Evolutionary conservation across 2,888 invertebrate species (phyloP).

Genomic region (Zele albiditarsus): DNA sequence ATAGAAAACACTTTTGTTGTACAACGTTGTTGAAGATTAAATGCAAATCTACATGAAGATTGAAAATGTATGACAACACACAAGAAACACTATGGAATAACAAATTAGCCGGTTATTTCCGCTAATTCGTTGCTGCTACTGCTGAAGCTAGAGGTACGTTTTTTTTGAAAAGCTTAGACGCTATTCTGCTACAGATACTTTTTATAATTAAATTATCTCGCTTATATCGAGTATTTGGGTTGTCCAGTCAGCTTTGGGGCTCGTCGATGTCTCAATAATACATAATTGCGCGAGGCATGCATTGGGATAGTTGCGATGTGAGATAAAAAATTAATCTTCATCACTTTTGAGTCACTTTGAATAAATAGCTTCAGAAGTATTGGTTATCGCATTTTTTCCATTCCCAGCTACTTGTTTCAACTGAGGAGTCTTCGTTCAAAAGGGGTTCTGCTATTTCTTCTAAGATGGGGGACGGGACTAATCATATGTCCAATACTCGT

Average conservation of each 20-base stretch:
- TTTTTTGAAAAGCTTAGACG: conserved; percentile 65
- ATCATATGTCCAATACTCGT: too few relatives aligned
- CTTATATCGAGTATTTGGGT: conserved; percentile 37
- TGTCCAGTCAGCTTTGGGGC: background rate
- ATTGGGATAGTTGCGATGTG: background rate
- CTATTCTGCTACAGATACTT: conserved; percentile 55
- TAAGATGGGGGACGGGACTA: too few relatives aligned
- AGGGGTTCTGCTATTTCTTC: too few relatives aligned
- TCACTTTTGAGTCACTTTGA: conserved; percentile 26
- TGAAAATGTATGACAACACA: conserved; percentile 55
- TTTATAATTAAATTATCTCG: conserved; percentile 28
- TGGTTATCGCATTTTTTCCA: background rate
- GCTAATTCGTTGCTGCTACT: conserved; percentile 69
- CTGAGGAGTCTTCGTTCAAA: too few relatives aligned
- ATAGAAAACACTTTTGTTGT: conserved; percentile 11
- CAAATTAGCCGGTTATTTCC: conserved; percentile 63
- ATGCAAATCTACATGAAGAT: conserved; percentile 65
- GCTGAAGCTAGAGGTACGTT: conserved; percentile 71
- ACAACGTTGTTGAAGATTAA: conserved; percentile 42
- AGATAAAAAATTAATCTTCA: conserved; percentile 12
- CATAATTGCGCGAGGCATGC: background rate
- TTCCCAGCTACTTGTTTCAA: too few relatives aligned
- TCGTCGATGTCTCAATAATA: background rate
- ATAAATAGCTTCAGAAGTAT: conserved; percentile 27
- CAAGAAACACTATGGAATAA: conserved; percentile 66